phyloP scores from a whole-genome alignment of 2,113 vertebrate species.

The Erythrolamprus reginae region DNA sequence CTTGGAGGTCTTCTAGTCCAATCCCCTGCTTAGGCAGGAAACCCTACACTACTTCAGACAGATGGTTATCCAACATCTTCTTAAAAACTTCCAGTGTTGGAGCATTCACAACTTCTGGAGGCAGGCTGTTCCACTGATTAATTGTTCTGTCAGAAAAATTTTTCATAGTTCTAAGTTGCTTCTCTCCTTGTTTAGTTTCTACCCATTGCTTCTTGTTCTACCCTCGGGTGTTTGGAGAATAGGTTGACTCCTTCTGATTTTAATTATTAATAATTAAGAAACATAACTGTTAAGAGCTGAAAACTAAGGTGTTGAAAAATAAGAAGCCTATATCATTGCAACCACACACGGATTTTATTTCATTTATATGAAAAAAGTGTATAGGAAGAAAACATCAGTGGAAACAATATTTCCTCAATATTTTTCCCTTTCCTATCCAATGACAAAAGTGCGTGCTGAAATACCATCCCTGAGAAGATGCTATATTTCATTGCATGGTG shows the following conservation, averaged over 20 bases:
- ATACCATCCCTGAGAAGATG: not conserved
- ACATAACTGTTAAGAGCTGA: not conserved
- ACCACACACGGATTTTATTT: not conserved
- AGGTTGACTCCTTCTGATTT: not conserved
- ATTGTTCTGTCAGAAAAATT: too few species aligned
- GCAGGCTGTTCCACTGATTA: too few species aligned
- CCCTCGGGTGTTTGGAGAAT: too few species aligned
- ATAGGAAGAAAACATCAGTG: not conserved
- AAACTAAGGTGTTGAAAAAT: not conserved
- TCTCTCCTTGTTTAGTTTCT: too few species aligned
- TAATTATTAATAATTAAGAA: not conserved
- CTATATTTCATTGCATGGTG: not conserved
- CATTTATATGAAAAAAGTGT: not conserved
- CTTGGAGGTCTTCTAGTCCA: too few species aligned
- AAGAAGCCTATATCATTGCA: not conserved
- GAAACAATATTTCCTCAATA: not conserved
- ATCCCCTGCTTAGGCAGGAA: too few species aligned
- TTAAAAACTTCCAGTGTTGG: too few species aligned
- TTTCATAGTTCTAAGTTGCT: too few species aligned
- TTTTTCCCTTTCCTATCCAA: not conserved
- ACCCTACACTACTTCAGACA: too few species aligned
- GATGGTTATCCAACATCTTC: too few species aligned
- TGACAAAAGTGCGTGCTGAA: not conserved
- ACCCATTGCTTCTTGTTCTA: too few species aligned
- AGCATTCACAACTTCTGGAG: too few species aligned